These are phyloP conservation scores for Crotalus tigris DNA, from an alignment of 2,113 vertebrate genomes.

Conservation along the genomic window DNA sequence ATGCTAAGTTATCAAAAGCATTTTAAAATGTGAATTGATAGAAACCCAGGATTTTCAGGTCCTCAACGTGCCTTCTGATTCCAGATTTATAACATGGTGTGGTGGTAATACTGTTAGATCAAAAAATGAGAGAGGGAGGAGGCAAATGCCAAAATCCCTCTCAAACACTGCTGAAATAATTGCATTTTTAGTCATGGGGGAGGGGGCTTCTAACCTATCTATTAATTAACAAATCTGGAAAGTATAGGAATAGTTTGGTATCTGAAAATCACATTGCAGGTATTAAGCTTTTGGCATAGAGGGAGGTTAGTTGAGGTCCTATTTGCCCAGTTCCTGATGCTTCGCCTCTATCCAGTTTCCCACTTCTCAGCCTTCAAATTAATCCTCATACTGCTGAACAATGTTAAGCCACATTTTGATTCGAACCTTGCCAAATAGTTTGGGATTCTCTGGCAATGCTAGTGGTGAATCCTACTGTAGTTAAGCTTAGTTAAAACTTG, in stretches of 20 bases:
- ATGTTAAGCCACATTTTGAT: not conserved
- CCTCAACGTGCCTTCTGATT: not conserved
- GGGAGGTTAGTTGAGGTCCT: not conserved
- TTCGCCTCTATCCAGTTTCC: not conserved
- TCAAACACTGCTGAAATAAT: not conserved
- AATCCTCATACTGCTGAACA: not conserved
- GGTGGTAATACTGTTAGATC: not conserved
- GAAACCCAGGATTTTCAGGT: not conserved
- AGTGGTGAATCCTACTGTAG: too few species aligned
- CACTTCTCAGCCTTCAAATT: not conserved
- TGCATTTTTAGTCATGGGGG: not conserved
- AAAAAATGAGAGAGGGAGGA: fast-evolving
- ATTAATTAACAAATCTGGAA: not conserved
- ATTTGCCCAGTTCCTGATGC: not conserved
- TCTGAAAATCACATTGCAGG: not conserved
- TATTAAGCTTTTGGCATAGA: not conserved
- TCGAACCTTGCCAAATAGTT: not conserved
- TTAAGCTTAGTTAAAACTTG: not conserved
- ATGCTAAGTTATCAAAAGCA: not conserved
- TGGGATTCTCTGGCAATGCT: not conserved
- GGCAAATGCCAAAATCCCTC: not conserved
- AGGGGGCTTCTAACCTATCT: not conserved
- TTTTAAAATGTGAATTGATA: not conserved
- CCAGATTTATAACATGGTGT: not conserved
- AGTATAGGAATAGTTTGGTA: not conserved